Evolutionary conservation across 1,140 invertebrate genomes (phyloP), one percentile per base, ranked within the genome.

Genomic region (Lamellibrachia luymesi): DNA sequence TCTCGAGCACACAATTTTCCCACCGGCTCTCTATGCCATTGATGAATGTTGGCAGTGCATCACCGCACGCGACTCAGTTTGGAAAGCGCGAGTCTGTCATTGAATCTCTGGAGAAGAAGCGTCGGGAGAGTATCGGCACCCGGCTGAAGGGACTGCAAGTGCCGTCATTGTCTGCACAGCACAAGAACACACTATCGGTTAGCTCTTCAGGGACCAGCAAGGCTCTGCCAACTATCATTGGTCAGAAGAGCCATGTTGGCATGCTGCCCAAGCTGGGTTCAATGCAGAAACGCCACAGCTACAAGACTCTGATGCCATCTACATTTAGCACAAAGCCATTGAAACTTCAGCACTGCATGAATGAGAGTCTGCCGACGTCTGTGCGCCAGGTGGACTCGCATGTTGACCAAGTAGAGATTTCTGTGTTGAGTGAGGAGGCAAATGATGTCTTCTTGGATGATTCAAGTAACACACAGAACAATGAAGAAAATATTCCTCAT

Each of bases 131-230:
- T n/a, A 51, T 51, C 51, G 91, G 91, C 8, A 91, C 91, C 49
- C 49, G 51, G 10, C 91, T 91, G 49, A 91, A 91, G 51, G 91
- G 91, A 91, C 22, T 91, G 51, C 91, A 91, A 91, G 51, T 91
- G 10, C 91, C 49, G 8, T 22, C 17, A 27, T 10, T 51, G 91
- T 91, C 91, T 80, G 13, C 64, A 17, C 64, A 80, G 13, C 64
- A 17, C 64, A 80, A 56, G 17, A 17, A 17, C 17, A 17, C 4
- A 17, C 25, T 2, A 17, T 80, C 64, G 13, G 64, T 8, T 17
- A 22, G 64, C 8, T 91, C 91, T 13, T 13, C 91, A 17, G 25
- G 51, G 7, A 2, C 27, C 17, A n/a, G 49, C 17, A 91, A 91
- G 91, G 49, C 91, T 25, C 49, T 91, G 91, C 49, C 91, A 50